A percentile compares a stretch with the other conserved stretches of the same genome.
phyloP scores from a whole-genome alignment of 1,140 invertebrate species.

The Phocides pigmalion region DNA sequence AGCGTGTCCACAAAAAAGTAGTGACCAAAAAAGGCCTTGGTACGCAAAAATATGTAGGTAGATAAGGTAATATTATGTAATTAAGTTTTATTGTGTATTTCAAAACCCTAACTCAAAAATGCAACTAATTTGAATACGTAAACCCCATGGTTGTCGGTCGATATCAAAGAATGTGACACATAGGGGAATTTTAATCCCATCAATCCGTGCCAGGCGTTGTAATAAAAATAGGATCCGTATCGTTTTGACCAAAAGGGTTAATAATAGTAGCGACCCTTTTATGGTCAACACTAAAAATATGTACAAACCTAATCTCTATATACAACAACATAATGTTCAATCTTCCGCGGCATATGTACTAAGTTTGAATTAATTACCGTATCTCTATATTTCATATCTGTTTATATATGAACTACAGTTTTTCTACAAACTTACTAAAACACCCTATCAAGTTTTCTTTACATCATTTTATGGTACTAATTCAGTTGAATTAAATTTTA shows the following conservation, averaged over 20 bases:
- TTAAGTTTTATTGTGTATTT: too few relatives aligned
- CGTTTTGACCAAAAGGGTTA: conserved; percentile 1
- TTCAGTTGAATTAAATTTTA: too few relatives aligned
- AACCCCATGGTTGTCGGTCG: neutral
- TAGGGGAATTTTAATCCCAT: conserved; percentile 18
- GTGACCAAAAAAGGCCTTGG: too few relatives aligned
- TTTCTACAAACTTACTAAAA: too few relatives aligned
- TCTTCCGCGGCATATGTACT: too few relatives aligned
- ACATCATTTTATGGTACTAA: too few relatives aligned
- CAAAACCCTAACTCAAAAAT: neutral
- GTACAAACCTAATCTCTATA: neutral
- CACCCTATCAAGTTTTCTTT: too few relatives aligned
- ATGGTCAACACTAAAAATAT: neutral
- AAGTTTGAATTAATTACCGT: neutral
- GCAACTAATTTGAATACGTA: conserved; percentile 6
- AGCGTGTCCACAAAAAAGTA: too few relatives aligned
- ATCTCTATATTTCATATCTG: neutral
- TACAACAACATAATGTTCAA: neutral
- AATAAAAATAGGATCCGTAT: conserved; percentile 1
- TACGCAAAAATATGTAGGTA: too few relatives aligned
- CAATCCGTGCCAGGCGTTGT: neutral
- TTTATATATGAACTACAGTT: too few relatives aligned
- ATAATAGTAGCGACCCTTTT: neutral
- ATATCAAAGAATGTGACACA: neutral
- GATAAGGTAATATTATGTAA: too few relatives aligned